Base-by-base conservation (phyloP, 2,797 vertebrate species). In the Tokudaia muenninki region DNA sequence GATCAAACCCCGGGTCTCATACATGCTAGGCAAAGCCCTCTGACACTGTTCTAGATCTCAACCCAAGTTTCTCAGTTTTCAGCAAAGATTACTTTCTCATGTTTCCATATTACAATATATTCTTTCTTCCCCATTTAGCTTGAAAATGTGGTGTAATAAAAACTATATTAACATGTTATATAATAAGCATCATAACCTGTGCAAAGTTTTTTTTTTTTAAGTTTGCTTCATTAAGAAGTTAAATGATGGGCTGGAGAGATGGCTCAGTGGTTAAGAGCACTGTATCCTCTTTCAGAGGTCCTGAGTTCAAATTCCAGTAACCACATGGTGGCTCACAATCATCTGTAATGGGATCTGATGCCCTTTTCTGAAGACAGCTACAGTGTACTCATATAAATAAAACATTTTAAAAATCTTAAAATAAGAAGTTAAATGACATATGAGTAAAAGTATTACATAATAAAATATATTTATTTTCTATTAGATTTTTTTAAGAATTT, bases 91-190 rank as follows among this genome's bases (percentile, higher is more conserved):
- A 94, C 19, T 59, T 55, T 89, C 10, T 47, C 11, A 26, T 61
- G 22, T 61, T 82, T 82, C 6, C 24, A 57, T 41, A 59, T 61
- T 82, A 5, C 10, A 55, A 77, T 29, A 87, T 74, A 84, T 29
- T 29, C 29, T 84, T 94, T 83, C n/a, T 75, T 37, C 44, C 90
- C 77, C 44, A 70, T 37, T 37, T 11, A 0, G 34, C 47, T 90
- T 90, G 44, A 88, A 94, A 91, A 95, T 57, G 26, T 72, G 24
- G 91, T 55, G 1, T 87, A 50, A 87, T 83, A 57, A 94, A 93
- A 90, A 80, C 67, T 52, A 17, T 17, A 67, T 70, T 55, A 63
- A 41, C 11, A 47, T 47, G 6, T 55, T 82, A 92, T 67, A 0
- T 63, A 92, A 72, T 74, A 78, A 92, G 65, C 47, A 84, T 81